A percentile compares a stretch with the other conserved stretches of the same genome.
Evolutionary conservation across 2,113 vertebrate species (phyloP).

Genomic region (Athene cunicularia): DNA sequence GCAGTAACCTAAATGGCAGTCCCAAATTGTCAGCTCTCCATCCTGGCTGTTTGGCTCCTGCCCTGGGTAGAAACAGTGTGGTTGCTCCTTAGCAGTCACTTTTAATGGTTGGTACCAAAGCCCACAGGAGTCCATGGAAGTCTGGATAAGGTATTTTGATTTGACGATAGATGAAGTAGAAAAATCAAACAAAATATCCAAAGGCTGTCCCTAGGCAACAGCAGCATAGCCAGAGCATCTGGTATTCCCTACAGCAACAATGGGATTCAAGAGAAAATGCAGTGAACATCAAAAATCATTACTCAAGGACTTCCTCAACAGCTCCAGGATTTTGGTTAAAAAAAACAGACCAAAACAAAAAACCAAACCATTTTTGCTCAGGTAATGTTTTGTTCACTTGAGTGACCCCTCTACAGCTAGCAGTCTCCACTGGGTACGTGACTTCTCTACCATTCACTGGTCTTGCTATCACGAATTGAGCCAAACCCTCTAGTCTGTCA

Average conservation of each 20-base stretch:
- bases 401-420: neutral
- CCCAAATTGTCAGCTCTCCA: neutral
- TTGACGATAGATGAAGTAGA: neutral
- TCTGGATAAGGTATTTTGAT: neutral
- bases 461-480: neutral
- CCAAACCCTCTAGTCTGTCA: neutral
- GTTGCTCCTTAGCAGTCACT: neutral
- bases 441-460: neutral
- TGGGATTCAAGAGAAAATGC: neutral
- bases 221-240: conserved; percentile 8
- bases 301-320: neutral
- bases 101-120: neutral
- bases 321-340: neutral
- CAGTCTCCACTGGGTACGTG: neutral
- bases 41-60: neutral
- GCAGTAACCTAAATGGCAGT: neutral
- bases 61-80: neutral
- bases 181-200: neutral
- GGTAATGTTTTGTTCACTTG: neutral
- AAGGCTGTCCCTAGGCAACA: neutral
- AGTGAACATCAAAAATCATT: neutral
- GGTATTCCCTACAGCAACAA: neutral
- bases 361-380: neutral
- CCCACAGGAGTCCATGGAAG: neutral
- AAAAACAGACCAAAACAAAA: neutral